Percentiles rank a stretch among this genome's conserved stretches.
Conservation (phyloP, 1,140 invertebrate genomes). For the Hormaphis cornu region DNA sequence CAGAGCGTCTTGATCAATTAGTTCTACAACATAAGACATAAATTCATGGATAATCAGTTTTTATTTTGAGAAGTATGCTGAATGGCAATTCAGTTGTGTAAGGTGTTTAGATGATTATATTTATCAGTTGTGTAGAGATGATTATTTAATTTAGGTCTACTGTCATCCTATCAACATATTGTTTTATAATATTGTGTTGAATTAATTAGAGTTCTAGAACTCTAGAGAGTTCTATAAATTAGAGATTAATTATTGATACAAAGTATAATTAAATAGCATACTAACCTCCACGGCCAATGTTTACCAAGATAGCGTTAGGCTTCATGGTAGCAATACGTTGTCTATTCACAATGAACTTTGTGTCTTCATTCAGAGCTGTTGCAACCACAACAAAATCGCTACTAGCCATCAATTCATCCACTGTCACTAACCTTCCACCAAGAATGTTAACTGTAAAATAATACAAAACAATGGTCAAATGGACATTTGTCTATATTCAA, state of each 20-base stretch:
- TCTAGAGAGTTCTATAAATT: no score
- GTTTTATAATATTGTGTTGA: no score
- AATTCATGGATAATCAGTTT: no score
- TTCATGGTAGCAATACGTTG: constrained; percentile 75
- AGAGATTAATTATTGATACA: no score
- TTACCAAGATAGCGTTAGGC: constrained; percentile 68
- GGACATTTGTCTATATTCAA: not conserved
- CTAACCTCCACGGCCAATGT: constrained; percentile 62
- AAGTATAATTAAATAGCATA: not conserved
- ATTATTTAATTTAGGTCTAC: not conserved
- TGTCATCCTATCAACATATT: not conserved
- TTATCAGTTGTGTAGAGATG: no score
- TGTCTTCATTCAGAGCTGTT: constrained; percentile 62
- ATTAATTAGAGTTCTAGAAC: not conserved
- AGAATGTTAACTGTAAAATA: not conserved
- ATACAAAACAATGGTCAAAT: not conserved
- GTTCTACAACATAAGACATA: constrained; percentile 6
- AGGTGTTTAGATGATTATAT: no score
- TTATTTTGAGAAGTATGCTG: no score
- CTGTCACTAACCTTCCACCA: not conserved
- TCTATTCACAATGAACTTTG: constrained; percentile 64
- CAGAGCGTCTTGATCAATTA: constrained; percentile 59
- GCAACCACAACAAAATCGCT: constrained; percentile 76
- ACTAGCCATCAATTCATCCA: constrained; percentile 49
- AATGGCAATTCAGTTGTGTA: no score